Evolutionary conservation across 1,140 invertebrate genomes (phyloP), one percentile per base, ranked within the genome.

Genomic region (Panagrolaimus sp.): DNA sequence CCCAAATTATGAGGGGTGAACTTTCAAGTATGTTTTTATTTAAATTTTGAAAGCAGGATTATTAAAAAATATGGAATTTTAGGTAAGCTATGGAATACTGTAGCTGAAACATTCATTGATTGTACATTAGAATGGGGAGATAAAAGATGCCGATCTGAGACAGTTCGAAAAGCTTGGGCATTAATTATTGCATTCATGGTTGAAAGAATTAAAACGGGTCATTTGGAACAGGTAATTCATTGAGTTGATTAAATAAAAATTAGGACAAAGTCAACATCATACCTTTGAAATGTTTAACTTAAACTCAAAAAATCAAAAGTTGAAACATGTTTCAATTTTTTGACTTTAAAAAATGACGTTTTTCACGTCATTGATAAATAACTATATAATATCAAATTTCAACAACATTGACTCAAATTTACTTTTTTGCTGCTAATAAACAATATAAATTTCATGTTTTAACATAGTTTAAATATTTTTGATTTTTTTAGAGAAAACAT

Each of bases 51-150:
- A 10, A 15, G 63, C n/a, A n/a, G n/a, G n/a, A 38, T 38, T 4
- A 38, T 38, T 38, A 38, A 38, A 38, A 24, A 17, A 44, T 43
- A n/a, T 67, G 2, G 43, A 52, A 26, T n/a, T 76, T 75, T 63
- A 80, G 78, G 81, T n/a, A 81, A 81, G 73, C n/a, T 82, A 28
- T 82, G 80, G 80, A 83, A 82, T 66, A 69, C 66, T 46, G 77
- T 83, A 10, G 80, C 80, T 6, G 80, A 82, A 69, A 83, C 81
- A 6, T 80, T 82, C 38, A 83, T 82, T 45, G 80, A 82, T 68
- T 83, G 81, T 62, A 82, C 80, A 44, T 65, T 82, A 38, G 80
- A 82, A 69, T 82, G 80, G 80, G 80, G 80, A 7, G 80, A 82
- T 47, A 65, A 73, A 52, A 62, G 79, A 63, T 79, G 21, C 24